phyloP scores from a whole-genome alignment of 2,888 invertebrate genomes.

The Junonia oenone region DNA sequence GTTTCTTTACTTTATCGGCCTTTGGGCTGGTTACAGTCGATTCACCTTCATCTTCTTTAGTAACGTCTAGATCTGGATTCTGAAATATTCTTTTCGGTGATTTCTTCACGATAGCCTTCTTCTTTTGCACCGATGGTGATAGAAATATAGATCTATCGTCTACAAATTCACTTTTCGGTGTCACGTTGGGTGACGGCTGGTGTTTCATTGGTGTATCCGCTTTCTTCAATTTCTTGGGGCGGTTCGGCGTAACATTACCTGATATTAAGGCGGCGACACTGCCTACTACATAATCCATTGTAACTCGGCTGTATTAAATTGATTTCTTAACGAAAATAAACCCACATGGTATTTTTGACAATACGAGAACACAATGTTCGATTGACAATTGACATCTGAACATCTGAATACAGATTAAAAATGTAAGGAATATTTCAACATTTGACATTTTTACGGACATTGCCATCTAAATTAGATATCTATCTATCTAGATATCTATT shows the following conservation, averaged over 20 bases:
- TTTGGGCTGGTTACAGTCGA: conserved; percentile 45
- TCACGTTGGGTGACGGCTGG: conserved; percentile 63
- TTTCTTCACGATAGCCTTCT: conserved; percentile 68
- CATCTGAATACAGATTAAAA: not conserved
- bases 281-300: conserved; percentile 77
- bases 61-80: conserved; percentile 54
- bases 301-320: conserved; percentile 1
- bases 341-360: conserved; percentile 46
- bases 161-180: conserved; percentile 64
- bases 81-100: conserved; percentile 71
- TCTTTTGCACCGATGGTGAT: conserved; percentile 65
- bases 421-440: not conserved
- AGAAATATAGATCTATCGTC: conserved; percentile 66
- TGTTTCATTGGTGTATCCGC: conserved; percentile 70
- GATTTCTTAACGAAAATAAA: conserved; percentile 5
- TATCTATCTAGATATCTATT: too few relatives aligned
- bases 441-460: not conserved
- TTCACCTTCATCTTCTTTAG: conserved; percentile 44
- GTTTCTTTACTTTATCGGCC: conserved; percentile 67
- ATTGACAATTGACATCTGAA: conserved; percentile 7
- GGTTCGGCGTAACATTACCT: conserved; percentile 76
- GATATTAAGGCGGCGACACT: conserved; percentile 80
- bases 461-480: not conserved
- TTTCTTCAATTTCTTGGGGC: conserved; percentile 62
- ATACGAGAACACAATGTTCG: not conserved